A percentile compares a stretch with the other conserved stretches of the same genome.
Conservation (phyloP, 2,888 invertebrate genomes). For the Noctua fimbriata region DNA sequence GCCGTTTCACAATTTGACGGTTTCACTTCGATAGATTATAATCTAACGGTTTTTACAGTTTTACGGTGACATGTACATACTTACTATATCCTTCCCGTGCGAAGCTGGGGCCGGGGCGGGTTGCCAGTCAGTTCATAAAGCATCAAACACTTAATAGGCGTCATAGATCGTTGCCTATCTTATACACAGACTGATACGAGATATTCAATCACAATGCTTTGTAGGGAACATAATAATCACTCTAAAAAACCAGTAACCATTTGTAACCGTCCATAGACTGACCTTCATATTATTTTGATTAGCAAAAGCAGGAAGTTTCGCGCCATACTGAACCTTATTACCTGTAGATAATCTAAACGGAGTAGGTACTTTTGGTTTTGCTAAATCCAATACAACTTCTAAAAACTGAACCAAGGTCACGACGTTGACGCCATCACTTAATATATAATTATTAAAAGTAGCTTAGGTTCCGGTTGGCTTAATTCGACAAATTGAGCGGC, state of each 20-base stretch:
- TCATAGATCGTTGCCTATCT: not conserved
- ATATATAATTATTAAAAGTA: not conserved
- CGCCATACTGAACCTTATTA: not conserved
- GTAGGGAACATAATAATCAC: not conserved
- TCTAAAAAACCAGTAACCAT: not conserved
- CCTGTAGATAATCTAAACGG: constrained; percentile 1
- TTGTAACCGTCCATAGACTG: not conserved
- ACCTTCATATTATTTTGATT: not conserved
- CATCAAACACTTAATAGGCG: too few relatives aligned
- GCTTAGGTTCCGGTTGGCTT: too few relatives aligned
- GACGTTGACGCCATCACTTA: not conserved
- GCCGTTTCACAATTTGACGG: too few relatives aligned
- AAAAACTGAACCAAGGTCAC: constrained; percentile 12
- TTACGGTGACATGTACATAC: too few relatives aligned
- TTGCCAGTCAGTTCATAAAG: too few relatives aligned
- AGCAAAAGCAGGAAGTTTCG: not conserved
- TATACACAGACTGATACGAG: not conserved
- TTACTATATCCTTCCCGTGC: too few relatives aligned
- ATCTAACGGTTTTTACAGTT: too few relatives aligned
- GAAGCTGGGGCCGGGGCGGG: too few relatives aligned
- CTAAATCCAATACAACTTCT: not conserved
- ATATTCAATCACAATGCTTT: not conserved
- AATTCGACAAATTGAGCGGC: too few relatives aligned
- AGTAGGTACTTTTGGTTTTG: not conserved
- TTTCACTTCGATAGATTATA: too few relatives aligned